Evolutionary conservation across 2,888 invertebrate species (phyloP), one percentile per base, ranked within the genome.

Genomic region (Scrobipalpa atriplicella): DNA sequence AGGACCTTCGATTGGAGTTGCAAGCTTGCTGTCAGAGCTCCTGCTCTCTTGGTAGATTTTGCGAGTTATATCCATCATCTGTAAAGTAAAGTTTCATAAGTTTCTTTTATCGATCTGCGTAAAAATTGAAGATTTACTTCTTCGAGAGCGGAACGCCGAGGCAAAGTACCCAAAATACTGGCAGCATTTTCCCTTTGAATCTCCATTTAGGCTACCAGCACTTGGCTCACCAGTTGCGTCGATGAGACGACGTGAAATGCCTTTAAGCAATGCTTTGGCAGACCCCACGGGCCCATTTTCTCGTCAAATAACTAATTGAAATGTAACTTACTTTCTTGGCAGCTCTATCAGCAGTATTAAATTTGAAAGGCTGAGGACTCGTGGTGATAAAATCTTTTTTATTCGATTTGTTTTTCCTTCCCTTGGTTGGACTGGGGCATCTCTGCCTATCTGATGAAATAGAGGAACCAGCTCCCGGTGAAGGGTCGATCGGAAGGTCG

Each of bases 311-410:
- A 43, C n/a, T 29, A 13, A 16, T n/a, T n/a, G n/a, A 47, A 47
- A 0, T 36, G 2, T 9, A n/a, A 38, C 73, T 21, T 72, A 90
- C 92, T 80, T 90, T 90, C 75, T 93, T 87, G 62, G 83, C 83
- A 43, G 89, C 89, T 76, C 93, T 83, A 71, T 88, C 92, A 16
- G 93, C 93, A 0, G 94, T 93, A 69, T 86, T 93, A 54, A 94
- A 89, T 64, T 89, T 86, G 73, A 94, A 94, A 1, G 93, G 93
- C 67, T 92, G 89, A 10, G 94, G 92, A 68, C 90, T 93, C 0
- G 93, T 93, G 0, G 93, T 93, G 6, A 94, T 85, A 68, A 94
- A 94, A 67, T 93, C 92, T 69, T 87, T 85, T 66, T 92, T 88
- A 1, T 65, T 60, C 56, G 69, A 67, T 68, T 85, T 90, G 10